Conservation (phyloP, 2,113 vertebrate species). For the Panurus biarmicus region DNA sequence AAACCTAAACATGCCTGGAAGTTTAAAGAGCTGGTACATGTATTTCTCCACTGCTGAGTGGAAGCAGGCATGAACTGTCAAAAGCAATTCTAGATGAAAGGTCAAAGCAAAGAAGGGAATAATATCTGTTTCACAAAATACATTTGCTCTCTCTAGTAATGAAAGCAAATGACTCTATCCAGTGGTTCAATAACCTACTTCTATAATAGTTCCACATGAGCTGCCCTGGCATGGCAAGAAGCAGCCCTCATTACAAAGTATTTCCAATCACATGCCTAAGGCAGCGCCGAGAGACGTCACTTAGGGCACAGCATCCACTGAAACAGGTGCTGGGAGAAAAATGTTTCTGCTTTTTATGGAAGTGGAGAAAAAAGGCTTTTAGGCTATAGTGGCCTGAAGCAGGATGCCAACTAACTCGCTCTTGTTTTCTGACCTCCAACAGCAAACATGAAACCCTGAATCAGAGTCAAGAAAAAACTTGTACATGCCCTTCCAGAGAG, state of each 20-base stretch:
- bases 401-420: neutral
- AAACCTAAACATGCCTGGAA: neutral
- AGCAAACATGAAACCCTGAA: neutral
- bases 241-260: neutral
- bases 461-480: neutral
- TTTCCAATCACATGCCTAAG: conserved; percentile 27
- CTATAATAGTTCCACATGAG: neutral
- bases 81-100: conserved; percentile 23
- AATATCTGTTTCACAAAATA: neutral
- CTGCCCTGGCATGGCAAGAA: neutral
- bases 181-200: neutral
- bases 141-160: neutral
- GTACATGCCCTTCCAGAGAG: neutral
- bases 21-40: neutral
- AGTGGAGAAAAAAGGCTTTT: neutral
- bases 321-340: conserved; percentile 27
- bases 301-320: neutral
- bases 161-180: neutral
- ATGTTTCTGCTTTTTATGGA: conserved; percentile 22
- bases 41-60: neutral
- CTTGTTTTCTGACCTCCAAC: neutral
- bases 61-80: conserved; percentile 40
- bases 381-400: neutral
- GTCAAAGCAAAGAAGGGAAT: neutral
- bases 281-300: neutral